Conservation (phyloP, 2,797 vertebrate genomes). For the Anabacerthia variegaticeps region DNA sequence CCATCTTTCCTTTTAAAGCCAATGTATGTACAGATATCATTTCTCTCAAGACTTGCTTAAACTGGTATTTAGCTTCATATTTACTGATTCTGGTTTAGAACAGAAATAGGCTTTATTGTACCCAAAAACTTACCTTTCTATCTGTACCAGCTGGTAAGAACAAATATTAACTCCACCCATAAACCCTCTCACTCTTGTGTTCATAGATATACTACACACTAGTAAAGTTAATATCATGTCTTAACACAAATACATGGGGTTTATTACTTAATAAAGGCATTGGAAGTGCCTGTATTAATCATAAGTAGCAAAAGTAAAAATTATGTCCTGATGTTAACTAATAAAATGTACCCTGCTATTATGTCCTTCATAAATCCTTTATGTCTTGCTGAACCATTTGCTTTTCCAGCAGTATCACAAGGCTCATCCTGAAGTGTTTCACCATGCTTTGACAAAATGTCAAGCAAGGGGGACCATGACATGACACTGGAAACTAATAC, state of each 20-base stretch:
- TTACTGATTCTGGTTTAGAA: neutral
- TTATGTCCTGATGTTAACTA: neutral
- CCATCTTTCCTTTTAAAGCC: neutral
- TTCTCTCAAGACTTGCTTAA: neutral
- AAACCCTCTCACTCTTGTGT: neutral
- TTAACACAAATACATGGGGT: neutral
- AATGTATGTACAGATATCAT: rapidly evolving
- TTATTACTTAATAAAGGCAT: neutral
- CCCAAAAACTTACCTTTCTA: neutral
- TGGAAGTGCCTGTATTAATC: neutral
- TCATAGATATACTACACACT: neutral
- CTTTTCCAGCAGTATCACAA: neutral
- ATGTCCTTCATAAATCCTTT: neutral
- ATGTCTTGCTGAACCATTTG: neutral
- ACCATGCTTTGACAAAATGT: neutral
- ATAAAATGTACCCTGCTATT: neutral
- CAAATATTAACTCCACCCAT: neutral
- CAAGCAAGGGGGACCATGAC: neutral
- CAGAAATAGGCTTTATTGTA: neutral
- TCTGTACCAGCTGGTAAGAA: neutral
- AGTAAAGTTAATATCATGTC: neutral
- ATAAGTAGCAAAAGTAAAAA: neutral
- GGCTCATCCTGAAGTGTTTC: neutral
- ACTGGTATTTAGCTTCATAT: neutral
- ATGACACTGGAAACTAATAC: neutral